These are phyloP conservation scores for Cyclopterus lumpus DNA, from an alignment of 2,797 vertebrate genomes.

Conservation along the genomic window DNA sequence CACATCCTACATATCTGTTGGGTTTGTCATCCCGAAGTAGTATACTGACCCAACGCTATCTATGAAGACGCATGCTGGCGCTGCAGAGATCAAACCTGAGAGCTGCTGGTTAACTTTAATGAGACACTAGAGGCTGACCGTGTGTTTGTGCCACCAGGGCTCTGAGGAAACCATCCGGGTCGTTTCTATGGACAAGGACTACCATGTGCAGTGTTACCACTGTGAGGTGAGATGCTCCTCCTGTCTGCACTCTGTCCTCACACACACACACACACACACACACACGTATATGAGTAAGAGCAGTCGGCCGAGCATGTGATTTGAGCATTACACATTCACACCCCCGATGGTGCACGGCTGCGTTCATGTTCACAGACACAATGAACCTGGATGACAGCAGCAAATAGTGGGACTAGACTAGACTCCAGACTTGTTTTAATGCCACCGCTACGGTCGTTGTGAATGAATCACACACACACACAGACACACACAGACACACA, in stretches of 20 bases:
- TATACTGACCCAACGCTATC: background rate
- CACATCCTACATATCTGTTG: background rate
- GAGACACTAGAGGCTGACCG: constrained; percentile 18
- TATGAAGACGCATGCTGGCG: background rate
- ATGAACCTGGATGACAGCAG: constrained; percentile 25
- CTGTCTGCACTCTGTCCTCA: background rate
- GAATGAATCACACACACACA: constrained; percentile 48
- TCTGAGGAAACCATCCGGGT: constrained; percentile 98
- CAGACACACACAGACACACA: constrained; percentile 15
- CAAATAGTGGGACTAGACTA: constrained; percentile 39
- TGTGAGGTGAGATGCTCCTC: constrained; percentile 89
- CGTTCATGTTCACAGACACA: constrained; percentile 20
- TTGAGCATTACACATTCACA: too few relatives aligned
- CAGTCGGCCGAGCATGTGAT: too few relatives aligned
- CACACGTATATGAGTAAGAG: too few relatives aligned
- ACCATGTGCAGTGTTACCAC: constrained; percentile 98
- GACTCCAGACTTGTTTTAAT: constrained; percentile 13
- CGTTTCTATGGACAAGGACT: constrained; percentile 99
- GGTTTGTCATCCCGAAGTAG: background rate
- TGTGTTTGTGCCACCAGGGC: constrained; percentile 83
- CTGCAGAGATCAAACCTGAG: constrained; percentile 9
- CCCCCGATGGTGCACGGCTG: background rate
- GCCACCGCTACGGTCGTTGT: constrained; percentile 41
- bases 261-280: background rate
- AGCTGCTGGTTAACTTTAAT: constrained; percentile 21